Percentiles rank a stretch among this genome's conserved stretches.
phyloP scores from a whole-genome alignment of 2,797 vertebrate species.

The Oreortyx pictus region DNA sequence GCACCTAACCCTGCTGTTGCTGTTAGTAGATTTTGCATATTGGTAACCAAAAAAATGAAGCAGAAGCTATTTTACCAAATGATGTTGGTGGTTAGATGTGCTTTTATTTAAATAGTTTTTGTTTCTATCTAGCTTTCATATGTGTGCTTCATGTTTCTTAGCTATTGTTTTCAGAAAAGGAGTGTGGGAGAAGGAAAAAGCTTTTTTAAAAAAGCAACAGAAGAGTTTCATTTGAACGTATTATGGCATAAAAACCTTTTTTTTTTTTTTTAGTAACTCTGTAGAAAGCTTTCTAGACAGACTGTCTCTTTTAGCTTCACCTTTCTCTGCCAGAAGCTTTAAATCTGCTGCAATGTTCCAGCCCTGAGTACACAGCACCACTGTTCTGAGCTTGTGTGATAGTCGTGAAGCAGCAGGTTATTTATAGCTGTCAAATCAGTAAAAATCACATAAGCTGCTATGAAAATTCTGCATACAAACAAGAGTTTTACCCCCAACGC shows the following conservation, averaged over 20 bases:
- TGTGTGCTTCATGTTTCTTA: not conserved
- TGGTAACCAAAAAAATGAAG: not conserved
- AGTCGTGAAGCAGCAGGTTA: constrained; percentile 3
- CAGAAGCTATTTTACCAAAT: not conserved
- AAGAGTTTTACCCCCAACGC: not conserved
- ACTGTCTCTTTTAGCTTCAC: not conserved
- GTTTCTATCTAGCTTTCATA: not conserved
- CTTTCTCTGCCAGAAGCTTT: not conserved
- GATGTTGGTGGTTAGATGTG: not conserved
- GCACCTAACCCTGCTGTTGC: not conserved
- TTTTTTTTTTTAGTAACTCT: not conserved
- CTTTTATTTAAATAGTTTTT: not conserved
- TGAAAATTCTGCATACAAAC: constrained; percentile 3
- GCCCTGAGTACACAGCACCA: not conserved
- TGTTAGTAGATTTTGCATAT: not conserved
- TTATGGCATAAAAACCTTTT: not conserved
- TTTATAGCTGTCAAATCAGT: constrained; percentile 32
- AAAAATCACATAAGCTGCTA: constrained; percentile 3
- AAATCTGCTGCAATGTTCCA: not conserved
- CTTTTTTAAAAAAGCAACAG: not conserved
- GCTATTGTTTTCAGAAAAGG: not conserved
- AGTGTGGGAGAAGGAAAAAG: not conserved
- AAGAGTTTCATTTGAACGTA: not conserved
- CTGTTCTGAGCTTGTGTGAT: not conserved
- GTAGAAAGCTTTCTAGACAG: not conserved